Evolutionary conservation across 2,888 invertebrate species (phyloP).

Genomic region (Plemyria rubiginata): DNA sequence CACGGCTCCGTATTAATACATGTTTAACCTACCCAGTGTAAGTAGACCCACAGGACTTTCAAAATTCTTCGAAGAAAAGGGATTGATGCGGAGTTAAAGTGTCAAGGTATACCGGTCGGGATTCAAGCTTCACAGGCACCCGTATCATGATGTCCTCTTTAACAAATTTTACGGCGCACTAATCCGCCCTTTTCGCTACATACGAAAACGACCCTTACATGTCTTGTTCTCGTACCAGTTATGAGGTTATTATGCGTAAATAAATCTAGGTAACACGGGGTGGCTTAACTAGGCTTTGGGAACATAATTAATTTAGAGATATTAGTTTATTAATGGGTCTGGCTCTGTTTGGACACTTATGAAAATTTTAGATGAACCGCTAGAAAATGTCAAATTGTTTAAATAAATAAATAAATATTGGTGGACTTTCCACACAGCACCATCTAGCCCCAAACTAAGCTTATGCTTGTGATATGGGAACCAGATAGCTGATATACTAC

Average conservation of each 20-base stretch:
- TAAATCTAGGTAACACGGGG: slow-evolving; percentile 76
- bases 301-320: slow-evolving; percentile 70
- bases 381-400: neutral
- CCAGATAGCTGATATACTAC: too few relatives aligned
- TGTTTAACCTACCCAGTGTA: slow-evolving; percentile 54
- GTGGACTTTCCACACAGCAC: too few relatives aligned
- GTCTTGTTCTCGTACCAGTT: slow-evolving; percentile 74
- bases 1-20: slow-evolving; percentile 66
- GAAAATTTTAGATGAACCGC: slow-evolving; percentile 1
- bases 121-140: slow-evolving; percentile 65
- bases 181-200: slow-evolving; percentile 77
- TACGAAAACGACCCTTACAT: slow-evolving; percentile 66
- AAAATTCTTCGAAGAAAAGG: slow-evolving; percentile 1
- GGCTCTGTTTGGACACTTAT: slow-evolving; percentile 25
- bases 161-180: slow-evolving; percentile 82
- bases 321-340: slow-evolving; percentile 57
- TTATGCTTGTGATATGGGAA: too few relatives aligned
- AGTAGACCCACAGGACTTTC: slow-evolving; percentile 34
- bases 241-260: slow-evolving; percentile 77
- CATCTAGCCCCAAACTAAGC: too few relatives aligned
- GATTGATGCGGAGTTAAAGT: slow-evolving; percentile 27
- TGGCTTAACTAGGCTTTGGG: slow-evolving; percentile 61
- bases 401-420: too few relatives aligned
- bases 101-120: slow-evolving; percentile 52
- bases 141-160: slow-evolving; percentile 74